Evolutionary conservation across 2,113 vertebrate genomes (phyloP).

Genomic region (Perccottus glenii): DNA sequence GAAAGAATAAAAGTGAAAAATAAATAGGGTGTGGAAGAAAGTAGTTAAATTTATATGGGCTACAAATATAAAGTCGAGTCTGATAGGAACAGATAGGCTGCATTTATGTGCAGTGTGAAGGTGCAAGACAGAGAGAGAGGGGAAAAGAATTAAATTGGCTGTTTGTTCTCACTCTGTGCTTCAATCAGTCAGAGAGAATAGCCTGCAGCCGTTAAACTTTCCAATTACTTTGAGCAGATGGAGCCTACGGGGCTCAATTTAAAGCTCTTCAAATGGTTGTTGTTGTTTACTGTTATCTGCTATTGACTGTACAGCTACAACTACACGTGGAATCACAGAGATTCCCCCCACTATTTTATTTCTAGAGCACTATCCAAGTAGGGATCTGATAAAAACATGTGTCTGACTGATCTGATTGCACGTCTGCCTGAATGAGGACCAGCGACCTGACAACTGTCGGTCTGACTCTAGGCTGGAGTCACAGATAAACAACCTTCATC

Average conservation of each 20-base stretch:
- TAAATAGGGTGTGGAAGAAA: conserved; percentile 10
- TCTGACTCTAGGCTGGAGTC: conserved; percentile 19
- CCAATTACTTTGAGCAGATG: conserved; percentile 74
- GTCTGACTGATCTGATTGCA: conserved; percentile 13
- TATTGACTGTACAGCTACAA: conserved; percentile 47
- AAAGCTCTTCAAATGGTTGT: conserved; percentile 54
- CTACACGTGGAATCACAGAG: conserved; percentile 4
- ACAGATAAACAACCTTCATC: neutral
- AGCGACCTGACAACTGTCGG: neutral
- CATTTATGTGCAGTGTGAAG: neutral
- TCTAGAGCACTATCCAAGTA: neutral
- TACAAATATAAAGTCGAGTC: conserved; percentile 12
- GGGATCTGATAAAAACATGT: conserved; percentile 9
- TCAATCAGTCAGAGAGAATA: conserved; percentile 66
- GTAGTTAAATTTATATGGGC: conserved; percentile 24
- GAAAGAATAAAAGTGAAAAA: conserved; percentile 6
- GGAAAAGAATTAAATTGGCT: conserved; percentile 59
- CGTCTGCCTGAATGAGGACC: neutral
- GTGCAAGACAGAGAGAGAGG: conserved; percentile 3
- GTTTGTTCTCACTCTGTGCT: conserved; percentile 55
- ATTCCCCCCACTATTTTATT: neutral
- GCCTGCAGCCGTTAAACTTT: conserved; percentile 68
- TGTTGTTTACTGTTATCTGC: conserved; percentile 68
- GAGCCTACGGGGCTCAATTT: conserved; percentile 55
- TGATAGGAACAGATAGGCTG: conserved; percentile 21